These are phyloP conservation scores for Pogonocichla stellata DNA, from an alignment of 2,113 vertebrate genomes.

Conservation along the genomic window DNA sequence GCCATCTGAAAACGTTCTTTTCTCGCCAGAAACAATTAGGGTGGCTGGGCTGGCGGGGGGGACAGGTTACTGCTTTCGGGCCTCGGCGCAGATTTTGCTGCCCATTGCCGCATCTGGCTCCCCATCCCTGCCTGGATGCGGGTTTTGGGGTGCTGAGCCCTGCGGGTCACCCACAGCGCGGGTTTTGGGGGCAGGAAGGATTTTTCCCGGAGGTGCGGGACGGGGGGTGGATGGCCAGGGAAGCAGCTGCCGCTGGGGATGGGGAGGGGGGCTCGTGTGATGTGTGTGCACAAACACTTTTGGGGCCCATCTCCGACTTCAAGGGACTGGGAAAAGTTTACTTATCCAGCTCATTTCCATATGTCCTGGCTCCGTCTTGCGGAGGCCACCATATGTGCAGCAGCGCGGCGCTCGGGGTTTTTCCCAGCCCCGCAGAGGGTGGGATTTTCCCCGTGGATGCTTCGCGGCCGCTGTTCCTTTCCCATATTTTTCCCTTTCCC, in stretches of 20 bases:
- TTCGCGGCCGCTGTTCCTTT: not conserved
- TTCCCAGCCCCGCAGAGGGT: not conserved
- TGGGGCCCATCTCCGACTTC: not conserved
- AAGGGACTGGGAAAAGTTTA: conserved; percentile 3
- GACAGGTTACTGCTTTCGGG: not conserved
- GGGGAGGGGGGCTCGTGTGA: not conserved
- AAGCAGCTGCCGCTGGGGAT: not conserved
- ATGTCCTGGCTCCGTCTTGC: not conserved
- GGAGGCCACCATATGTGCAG: conserved; percentile 1
- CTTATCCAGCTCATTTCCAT: conserved; percentile 17
- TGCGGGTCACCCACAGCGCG: accelerated
- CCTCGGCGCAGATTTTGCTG: accelerated
- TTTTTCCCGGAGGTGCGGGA: not conserved
- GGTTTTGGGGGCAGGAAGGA: not conserved
- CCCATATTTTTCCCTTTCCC: accelerated
- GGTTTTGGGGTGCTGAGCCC: not conserved
- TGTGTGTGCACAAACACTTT: not conserved
- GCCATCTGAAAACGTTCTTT: not conserved
- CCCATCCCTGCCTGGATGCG: too few species aligned
- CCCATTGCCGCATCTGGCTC: not conserved
- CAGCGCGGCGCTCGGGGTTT: not conserved
- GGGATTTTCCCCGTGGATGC: not conserved
- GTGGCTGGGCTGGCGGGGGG: not conserved
- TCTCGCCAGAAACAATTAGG: not conserved
- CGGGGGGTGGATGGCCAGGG: accelerated